phyloP scores from a whole-genome alignment of 2,888 invertebrate genomes.

The Notocelia uddmanniana region DNA sequence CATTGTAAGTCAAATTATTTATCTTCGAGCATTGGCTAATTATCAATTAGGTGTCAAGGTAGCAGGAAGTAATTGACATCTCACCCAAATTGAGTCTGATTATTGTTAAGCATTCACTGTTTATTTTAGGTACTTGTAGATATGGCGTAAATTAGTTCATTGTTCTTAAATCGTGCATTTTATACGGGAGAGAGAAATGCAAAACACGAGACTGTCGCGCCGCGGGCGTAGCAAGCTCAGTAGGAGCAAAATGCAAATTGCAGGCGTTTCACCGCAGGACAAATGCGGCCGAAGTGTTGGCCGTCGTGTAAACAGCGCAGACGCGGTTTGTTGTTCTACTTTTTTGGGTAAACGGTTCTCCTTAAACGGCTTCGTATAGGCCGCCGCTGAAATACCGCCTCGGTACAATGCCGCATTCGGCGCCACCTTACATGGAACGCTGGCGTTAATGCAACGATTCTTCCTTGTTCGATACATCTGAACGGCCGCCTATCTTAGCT shows the following conservation, averaged over 20 bases:
- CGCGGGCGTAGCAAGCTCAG: constrained; percentile 55
- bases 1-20: constrained; percentile 64
- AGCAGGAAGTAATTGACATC: constrained; percentile 57
- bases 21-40: constrained; percentile 60
- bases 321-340: constrained; percentile 82
- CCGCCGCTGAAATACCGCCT: constrained; percentile 77
- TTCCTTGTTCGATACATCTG: constrained; percentile 68
- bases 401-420: constrained; percentile 77
- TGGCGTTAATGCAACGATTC: constrained; percentile 70
- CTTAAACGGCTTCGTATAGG: constrained; percentile 80
- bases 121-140: constrained; percentile 48
- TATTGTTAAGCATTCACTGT: constrained; percentile 53
- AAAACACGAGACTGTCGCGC: constrained; percentile 60
- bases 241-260: constrained; percentile 81
- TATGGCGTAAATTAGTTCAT: constrained; percentile 46
- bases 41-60: constrained; percentile 56
- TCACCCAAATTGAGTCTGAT: constrained; percentile 49
- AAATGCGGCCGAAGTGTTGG: constrained; percentile 79
- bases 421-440: constrained; percentile 74
- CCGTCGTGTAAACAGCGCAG: constrained; percentile 80
- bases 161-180: constrained; percentile 41
- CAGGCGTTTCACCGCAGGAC: constrained; percentile 77
- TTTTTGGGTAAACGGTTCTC: constrained; percentile 82
- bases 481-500: constrained; percentile 63
- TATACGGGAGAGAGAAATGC: constrained; percentile 64